Evolutionary conservation across 2,113 vertebrate genomes (phyloP), one percentile per base, ranked within the genome.

Genomic region (Corynorhinus townsendii): DNA sequence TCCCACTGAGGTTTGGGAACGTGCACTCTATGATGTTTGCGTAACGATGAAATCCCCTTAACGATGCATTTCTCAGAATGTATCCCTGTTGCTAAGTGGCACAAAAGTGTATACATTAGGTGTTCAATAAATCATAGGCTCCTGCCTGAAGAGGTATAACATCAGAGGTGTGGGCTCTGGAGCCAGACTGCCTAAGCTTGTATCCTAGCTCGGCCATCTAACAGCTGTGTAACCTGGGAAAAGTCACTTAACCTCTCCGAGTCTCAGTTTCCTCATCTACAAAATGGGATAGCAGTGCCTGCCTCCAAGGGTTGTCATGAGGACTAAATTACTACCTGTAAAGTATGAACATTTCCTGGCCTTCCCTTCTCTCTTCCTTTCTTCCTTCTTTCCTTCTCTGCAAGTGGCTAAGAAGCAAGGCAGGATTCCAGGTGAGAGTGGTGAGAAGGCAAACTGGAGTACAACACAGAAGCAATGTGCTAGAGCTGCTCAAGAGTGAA

Each of bases 231-330:
- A 47, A 49, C 12, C 15, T 79, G 64, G 54, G 73, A 14, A 43
- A 75, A 64, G 35, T 91, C 64, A 89, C 2, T 28, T 40, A 90
- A 69, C 22, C 8, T 90, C 75, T 72, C 28, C 66, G 93, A 91
- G 30, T 30, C 47, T 77, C 33, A 1, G n/a, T 75, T 45, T 72
- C 40, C 45, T 54, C 33, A 24, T 73, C 81, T 47, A 15, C 66
- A 52, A 66, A 52, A 30, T 38, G 15, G 30, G 73, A 26, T 20
- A 35, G 30, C 43, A 12, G 1, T 16, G 52, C 26, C 6, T 20
- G 59, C 43, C 43, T 76, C 64, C 11, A 28, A 30, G 30, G 28
- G 33, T 5, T 59, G 79, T n/a, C 66, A 1, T 4, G 76, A 83
- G 87, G 49, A 56, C 7, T 56, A 4, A 59, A 6, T 40, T 54